Evolutionary conservation across 2,797 vertebrate species (phyloP).

Genomic region (Oophaga sylvatica): DNA sequence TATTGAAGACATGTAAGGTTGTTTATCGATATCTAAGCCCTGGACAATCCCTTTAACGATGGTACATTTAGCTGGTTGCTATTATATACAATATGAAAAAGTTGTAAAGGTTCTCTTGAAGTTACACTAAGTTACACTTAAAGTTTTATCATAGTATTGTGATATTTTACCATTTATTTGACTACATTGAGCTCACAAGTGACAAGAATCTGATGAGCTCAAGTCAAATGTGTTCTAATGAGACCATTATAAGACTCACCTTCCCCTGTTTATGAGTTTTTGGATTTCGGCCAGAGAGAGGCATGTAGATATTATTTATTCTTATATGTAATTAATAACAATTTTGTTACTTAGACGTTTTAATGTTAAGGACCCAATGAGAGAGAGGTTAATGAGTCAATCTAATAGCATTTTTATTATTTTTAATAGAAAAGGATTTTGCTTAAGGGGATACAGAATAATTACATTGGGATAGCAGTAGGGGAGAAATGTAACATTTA

Average conservation of each 20-base stretch:
- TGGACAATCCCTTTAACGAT: neutral
- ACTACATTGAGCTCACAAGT: no score
- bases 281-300: constrained; percentile 61
- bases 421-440: constrained; percentile 56
- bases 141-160: neutral
- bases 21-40: no score
- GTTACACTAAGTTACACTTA: neutral
- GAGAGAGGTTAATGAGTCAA: constrained; percentile 57
- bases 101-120: neutral
- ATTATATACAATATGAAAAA: no score
- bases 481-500: neutral
- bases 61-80: neutral
- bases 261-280: constrained; percentile 35
- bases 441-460: constrained; percentile 49
- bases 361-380: constrained; percentile 38
- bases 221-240: constrained; percentile 33
- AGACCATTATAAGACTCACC: constrained; percentile 41
- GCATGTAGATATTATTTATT: constrained; percentile 55
- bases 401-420: constrained; percentile 56
- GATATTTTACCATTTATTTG: neutral
- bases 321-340: constrained; percentile 60
- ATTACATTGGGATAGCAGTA: constrained; percentile 24
- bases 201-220: neutral
- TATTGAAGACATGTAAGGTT: no score
- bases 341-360: constrained; percentile 54